Evolutionary conservation across 2,888 invertebrate species (phyloP), one percentile per base, ranked within the genome.

Genomic region (Parascotia fuliginaria): DNA sequence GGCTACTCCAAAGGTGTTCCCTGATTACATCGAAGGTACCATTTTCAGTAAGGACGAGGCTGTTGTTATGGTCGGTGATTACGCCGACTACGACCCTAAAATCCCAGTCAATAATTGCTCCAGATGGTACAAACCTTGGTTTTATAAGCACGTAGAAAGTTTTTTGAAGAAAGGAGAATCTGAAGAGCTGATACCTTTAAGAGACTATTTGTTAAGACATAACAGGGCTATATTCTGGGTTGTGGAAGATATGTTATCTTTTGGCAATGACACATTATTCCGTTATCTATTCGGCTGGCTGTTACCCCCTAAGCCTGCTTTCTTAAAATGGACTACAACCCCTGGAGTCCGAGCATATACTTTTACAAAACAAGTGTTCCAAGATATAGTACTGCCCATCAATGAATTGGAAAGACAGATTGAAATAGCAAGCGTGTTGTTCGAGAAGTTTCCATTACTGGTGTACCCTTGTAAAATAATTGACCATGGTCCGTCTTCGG

Each of bases 191-290:
- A 94, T 95, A 43, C 95, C 95, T 0, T 62, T 95, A 13, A 79
- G 93, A 52, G 94, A 95, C 55, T 95, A 95, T 70, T 78, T 95
- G 11, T 72, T 95, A 0, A 83, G 95, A 15, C 95, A 95, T 72
- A 94, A 95, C 69, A 83, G 95, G 63, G 93, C 95, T 1, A 95
- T 95, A 43, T 95, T 95, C 76, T 95, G 95, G 95, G 95, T 95
- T 0, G 93, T 95, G 0, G 95, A 95, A 81, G 93, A 94, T 13
- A 95, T 95, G 95, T 87, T 95, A 37, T 94, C 95, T 0, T 95
- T 95, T 61, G 95, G 95, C n/a, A 95, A 95, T 65, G 80, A 95
- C 66, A 92, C 92, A 0, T 9, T 95, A 3, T 95, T 95, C 72
- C 87, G 95, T 49, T 73, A 89, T 2, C 62, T 95, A 0, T 93